A percentile compares a stretch with the other conserved stretches of the same genome.
These are phyloP conservation scores for Drosophila nebulosa DNA, from an alignment of 1,140 invertebrate genomes.

Conservation along the genomic window DNA sequence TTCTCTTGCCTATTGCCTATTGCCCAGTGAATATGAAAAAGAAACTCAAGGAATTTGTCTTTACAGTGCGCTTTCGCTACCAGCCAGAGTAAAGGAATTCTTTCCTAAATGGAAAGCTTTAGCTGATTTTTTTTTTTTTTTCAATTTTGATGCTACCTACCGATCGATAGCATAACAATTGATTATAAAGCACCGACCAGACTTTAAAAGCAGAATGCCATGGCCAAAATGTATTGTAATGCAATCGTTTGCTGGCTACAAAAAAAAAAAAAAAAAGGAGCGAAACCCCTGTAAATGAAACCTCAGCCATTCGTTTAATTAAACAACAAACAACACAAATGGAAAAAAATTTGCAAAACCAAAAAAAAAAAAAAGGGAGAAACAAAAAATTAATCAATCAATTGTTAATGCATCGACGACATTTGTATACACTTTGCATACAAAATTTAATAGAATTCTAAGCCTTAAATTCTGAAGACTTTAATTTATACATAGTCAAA, in stretches of 20 bases:
- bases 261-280: no score
- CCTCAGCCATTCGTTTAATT: constrained; percentile 35
- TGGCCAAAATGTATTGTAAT: constrained; percentile 17
- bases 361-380: constrained; percentile 1
- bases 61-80: neutral
- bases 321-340: constrained; percentile 13
- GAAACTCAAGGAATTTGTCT: constrained; percentile 17
- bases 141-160: neutral
- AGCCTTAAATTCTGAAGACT: no score
- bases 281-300: constrained; percentile 1
- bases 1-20: constrained; percentile 23
- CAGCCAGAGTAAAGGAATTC: neutral
- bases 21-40: constrained; percentile 46
- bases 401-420: neutral
- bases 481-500: no score
- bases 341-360: no score
- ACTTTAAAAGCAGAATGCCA: neutral
- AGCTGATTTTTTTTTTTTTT: neutral
- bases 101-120: neutral
- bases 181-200: neutral
- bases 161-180: neutral
- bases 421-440: neutral
- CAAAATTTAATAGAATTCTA: no score
- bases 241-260: constrained; percentile 12
- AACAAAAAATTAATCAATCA: neutral